Percentiles rank a stretch among this genome's conserved stretches.
Evolutionary conservation across 2,888 invertebrate genomes (phyloP).

Genomic region (Eristalis pertinax): DNA sequence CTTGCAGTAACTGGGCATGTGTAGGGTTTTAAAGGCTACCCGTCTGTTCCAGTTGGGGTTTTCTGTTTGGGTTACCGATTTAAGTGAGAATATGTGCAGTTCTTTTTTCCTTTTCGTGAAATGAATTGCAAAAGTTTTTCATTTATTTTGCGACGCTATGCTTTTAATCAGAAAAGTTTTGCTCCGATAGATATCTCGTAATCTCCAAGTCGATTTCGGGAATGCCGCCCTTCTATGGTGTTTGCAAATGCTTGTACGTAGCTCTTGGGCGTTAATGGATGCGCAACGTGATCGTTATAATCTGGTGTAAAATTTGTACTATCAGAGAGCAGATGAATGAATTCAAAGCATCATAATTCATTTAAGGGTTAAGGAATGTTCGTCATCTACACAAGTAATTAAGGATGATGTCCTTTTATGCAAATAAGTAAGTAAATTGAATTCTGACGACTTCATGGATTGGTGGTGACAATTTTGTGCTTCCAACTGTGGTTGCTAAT

Average conservation of each 20-base stretch:
- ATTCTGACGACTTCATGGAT: background rate
- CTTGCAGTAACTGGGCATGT: background rate
- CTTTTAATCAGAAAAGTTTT: background rate
- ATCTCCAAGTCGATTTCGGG: background rate
- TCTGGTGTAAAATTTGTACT: background rate
- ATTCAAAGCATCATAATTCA: background rate
- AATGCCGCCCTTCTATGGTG: background rate
- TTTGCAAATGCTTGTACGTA: background rate
- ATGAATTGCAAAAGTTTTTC: conserved; percentile 36
- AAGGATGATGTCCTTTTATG: background rate
- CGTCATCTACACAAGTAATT: background rate
- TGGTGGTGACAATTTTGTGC: background rate
- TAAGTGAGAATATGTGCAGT: background rate
- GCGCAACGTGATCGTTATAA: background rate
- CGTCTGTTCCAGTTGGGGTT: background rate
- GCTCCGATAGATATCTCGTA: background rate
- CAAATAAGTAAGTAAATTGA: background rate
- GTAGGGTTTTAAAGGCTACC: background rate
- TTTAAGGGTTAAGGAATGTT: background rate
- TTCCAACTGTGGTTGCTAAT: background rate
- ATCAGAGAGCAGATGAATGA: background rate
- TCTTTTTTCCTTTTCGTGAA: background rate
- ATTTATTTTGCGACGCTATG: conserved; percentile 20
- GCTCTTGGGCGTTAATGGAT: background rate
- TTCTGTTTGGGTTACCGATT: conserved; percentile 21